Evolutionary conservation across 2,113 vertebrate species (phyloP), one percentile per base, ranked within the genome.

Genomic region (Mugil cephalus): DNA sequence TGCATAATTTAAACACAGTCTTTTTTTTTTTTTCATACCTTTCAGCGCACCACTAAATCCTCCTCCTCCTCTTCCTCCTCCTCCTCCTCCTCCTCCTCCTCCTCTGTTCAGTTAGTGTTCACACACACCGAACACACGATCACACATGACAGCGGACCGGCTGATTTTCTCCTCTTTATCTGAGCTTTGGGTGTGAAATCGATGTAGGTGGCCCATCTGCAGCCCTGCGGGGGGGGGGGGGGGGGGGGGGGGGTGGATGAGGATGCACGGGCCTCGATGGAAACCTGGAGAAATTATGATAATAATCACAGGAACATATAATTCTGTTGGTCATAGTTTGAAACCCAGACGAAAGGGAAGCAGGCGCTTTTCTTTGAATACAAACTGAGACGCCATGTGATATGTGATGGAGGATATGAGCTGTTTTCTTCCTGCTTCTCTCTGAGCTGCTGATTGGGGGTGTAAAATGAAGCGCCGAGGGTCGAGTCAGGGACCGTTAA

Each of bases 121-220:
- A 61, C 61, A 70, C 11, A 60, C 50, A 43, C 19, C 6, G 17
- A 53, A 54, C 19, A 17, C 52, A 59, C 68, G 21, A 15, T 18
- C 61, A 55, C 70, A 39, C 21, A 38, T 17, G 68, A 63, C 47
- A 53, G 56, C 4, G 71, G 63, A 51, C 74, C 65, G 60, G 54
- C 68, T 80, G 83, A 81, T 80, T 84, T 61, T 21, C 59, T 74
- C 40, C 47, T 52, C 63, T 77, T 82, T 77, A 66, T 70, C 73
- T 55, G 46, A 60, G 81, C 69, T 77, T n/a, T 30, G 36, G 69
- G 68, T 84, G 88, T 92, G 88, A 93, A 91, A 93, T 92, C 76
- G 55, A 90, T 93, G 80, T 79, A 36, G 74, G 85, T 82, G 82
- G 63, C 75, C 74, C 86, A 84, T 89, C 83, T 88, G 42, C 64